A percentile compares a stretch with the other conserved stretches of the same genome.
Evolutionary conservation across 2,113 vertebrate species (phyloP).

Genomic region (Eubucco bourcierii): DNA sequence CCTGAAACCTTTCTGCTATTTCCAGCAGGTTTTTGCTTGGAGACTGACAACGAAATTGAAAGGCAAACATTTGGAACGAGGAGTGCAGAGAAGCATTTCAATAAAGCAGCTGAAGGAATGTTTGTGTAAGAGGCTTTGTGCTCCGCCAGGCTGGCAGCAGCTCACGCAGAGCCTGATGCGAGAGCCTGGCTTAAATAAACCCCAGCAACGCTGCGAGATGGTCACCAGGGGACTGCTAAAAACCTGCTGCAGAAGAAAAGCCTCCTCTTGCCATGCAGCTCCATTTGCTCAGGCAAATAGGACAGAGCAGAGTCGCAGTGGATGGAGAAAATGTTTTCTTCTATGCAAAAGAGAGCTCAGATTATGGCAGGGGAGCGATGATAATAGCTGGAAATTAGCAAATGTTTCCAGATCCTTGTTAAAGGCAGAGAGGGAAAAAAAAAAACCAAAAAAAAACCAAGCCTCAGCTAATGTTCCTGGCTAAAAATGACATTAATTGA

Average conservation of each 20-base stretch:
- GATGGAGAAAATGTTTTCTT: conserved; percentile 47
- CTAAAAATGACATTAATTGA: conserved; percentile 61
- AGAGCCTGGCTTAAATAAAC: conserved; percentile 2
- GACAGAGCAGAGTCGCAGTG: conserved; percentile 41
- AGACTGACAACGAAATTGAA: background rate
- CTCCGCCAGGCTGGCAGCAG: background rate
- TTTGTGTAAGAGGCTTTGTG: background rate
- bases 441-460: background rate
- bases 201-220: background rate
- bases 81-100: background rate
- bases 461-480: background rate
- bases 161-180: background rate
- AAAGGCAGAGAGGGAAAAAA: background rate
- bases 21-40: background rate
- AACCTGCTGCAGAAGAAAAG: conserved; percentile 29
- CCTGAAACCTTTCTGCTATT: background rate
- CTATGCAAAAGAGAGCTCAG: conserved; percentile 38
- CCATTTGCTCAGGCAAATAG: conserved; percentile 23
- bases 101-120: background rate
- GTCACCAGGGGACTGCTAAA: background rate
- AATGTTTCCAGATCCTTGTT: conserved; percentile 36
- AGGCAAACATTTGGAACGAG: background rate
- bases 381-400: conserved; percentile 44
- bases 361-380: conserved; percentile 31
- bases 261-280: conserved; percentile 11